Base-by-base conservation (phyloP, 2,888 invertebrate genomes). In the Heliconius cydno region DNA sequence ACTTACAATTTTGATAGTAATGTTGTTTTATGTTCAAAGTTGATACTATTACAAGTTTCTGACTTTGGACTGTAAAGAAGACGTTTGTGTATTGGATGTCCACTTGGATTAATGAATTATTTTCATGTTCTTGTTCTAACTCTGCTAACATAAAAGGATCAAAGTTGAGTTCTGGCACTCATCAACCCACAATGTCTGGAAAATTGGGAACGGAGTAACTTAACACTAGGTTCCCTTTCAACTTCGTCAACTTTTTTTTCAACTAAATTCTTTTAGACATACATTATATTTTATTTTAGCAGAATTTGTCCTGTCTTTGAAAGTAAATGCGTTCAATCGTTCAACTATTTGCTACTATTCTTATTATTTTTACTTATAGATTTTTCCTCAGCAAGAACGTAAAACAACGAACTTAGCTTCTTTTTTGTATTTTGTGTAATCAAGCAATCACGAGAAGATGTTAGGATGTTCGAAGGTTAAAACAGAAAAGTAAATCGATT, bases 401-500 rank as follows among this genome's bases (percentile, higher is more conserved):
- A n/a, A 34, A n/a, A 34, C 30, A 30, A 30, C 38, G 38, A 63
- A 41, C 5, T 9, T 75, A 28, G 75, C 38, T 28, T 10, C 7
- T 66, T 63, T 63, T 75, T 65, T 38, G 65, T 65, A 65, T 46
- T 75, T 65, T 63, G 65, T 71, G 65, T 76, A 72, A 57, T 67
- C 34, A 81, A 79, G 73, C 73, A 67, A 76, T 79, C 76, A 65
- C 34, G 65, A 66, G 28, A 72, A 67, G 25, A 65, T 63, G 68
- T 68, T 57, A 41, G 74, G 66, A 79, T 76, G 28, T 67, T 75
- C 75, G 67, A 68, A 76, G 76, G 80, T 81, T 68, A 79, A 75
- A 81, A 66, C 82, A 81, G 78, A 82, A 80, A 78, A 81, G 80
- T 80, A 82, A 84, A 85, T 85, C 83, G 83, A 85, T 82, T 78